phyloP scores from a whole-genome alignment of 2,113 vertebrate genomes.

The Embiotoca jacksoni region DNA sequence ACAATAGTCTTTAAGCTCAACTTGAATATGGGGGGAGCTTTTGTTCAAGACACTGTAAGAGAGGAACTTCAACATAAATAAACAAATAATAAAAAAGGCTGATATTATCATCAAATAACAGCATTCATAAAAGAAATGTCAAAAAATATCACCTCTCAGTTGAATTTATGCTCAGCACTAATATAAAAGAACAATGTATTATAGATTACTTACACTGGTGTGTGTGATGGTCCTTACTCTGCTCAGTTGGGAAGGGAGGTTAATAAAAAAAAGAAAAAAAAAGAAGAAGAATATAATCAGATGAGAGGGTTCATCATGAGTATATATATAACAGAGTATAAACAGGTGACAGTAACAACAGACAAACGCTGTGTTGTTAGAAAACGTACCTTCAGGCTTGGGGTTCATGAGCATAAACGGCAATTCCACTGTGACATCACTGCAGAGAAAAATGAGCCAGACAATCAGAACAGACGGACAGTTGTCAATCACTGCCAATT shows the following conservation, averaged over 20 bases:
- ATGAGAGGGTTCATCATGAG: not conserved
- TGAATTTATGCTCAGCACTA: not conserved
- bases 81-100: not conserved
- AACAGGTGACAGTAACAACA: not conserved
- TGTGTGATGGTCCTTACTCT: constrained; percentile 62
- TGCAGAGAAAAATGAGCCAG: constrained; percentile 71
- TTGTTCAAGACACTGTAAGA: constrained; percentile 21
- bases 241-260: constrained; percentile 16
- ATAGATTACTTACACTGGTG: constrained; percentile 54
- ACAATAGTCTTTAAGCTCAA: not conserved
- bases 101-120: not conserved
- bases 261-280: not conserved
- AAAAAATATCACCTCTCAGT: not conserved
- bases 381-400: constrained; percentile 82
- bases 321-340: not conserved
- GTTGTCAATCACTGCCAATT: not conserved
- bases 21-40: constrained; percentile 33
- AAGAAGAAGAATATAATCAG: not conserved
- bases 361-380: not conserved
- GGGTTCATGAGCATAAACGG: constrained; percentile 90
- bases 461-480: constrained; percentile 31
- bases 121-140: not conserved
- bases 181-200: not conserved
- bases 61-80: not conserved
- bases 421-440: constrained; percentile 88